These are phyloP conservation scores for Haliclona indistincta DNA, from an alignment of 37 sponge, comb jelly and placozoan genomes.

Conservation along the genomic window DNA sequence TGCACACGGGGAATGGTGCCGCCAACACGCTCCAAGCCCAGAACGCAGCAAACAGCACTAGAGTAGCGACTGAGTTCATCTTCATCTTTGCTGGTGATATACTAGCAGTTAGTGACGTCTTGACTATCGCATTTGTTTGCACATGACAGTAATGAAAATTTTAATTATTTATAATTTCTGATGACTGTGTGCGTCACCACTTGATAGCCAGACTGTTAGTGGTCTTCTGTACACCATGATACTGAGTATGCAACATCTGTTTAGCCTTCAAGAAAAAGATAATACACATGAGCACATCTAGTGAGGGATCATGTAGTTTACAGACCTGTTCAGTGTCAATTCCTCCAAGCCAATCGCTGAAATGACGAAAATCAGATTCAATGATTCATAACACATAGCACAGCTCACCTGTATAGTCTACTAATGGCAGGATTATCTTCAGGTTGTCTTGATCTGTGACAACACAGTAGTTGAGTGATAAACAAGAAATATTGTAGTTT, in stretches of 20 bases:
- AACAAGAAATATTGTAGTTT: not conserved
- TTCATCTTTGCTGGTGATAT: too few relatives aligned
- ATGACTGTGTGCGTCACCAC: too few relatives aligned
- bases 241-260: conserved; percentile 70
- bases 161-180: too few relatives aligned
- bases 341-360: conserved; percentile 65
- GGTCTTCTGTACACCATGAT: conserved; percentile 77
- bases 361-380: not conserved
- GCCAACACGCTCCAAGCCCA: too few relatives aligned
- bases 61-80: too few relatives aligned
- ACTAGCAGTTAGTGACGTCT: too few relatives aligned
- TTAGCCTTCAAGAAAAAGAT: conserved; percentile 3
- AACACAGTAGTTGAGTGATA: not conserved
- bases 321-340: conserved; percentile 30
- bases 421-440: conserved; percentile 27
- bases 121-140: too few relatives aligned
- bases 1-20: too few relatives aligned
- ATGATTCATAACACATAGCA: not conserved
- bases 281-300: not conserved
- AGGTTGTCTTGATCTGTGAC: conserved; percentile 41
- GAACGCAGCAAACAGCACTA: too few relatives aligned
- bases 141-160: too few relatives aligned
- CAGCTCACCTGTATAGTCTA: conserved; percentile 35
- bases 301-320: not conserved
- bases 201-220: conserved; percentile 76